Conservation (phyloP, 2,888 invertebrate genomes). For the Brenthis ino region DNA sequence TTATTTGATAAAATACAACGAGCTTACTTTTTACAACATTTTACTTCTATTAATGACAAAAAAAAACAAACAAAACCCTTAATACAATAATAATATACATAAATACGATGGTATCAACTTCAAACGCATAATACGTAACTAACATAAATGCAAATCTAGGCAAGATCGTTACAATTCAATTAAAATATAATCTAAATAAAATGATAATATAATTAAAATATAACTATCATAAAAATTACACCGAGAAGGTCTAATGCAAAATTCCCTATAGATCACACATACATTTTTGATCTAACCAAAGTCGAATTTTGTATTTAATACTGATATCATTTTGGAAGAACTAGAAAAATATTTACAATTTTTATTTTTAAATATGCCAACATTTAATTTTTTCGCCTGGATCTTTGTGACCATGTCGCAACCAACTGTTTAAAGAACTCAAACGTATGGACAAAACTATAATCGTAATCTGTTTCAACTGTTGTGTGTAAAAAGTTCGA, state of each 20-base stretch:
- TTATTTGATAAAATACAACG: constrained; percentile 83
- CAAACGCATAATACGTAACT: constrained; percentile 76
- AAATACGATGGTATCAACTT: constrained; percentile 81
- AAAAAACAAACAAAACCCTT: constrained; percentile 80
- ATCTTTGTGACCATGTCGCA: constrained; percentile 78
- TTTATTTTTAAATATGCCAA: constrained; percentile 67
- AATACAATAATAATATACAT: constrained; percentile 80
- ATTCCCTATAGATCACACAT: constrained; percentile 79
- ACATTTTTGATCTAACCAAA: constrained; percentile 81
- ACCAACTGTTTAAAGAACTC: constrained; percentile 67
- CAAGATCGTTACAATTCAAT: constrained; percentile 75
- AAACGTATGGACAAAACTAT: constrained; percentile 57
- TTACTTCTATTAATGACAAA: constrained; percentile 82
- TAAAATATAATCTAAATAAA: constrained; percentile 67
- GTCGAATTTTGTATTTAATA: constrained; percentile 82
- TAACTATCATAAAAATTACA: constrained; percentile 67
- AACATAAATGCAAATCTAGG: constrained; percentile 81
- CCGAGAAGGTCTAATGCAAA: constrained; percentile 72
- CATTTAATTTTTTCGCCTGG: constrained; percentile 72
- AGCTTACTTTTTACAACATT: constrained; percentile 83
- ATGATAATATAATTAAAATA: constrained; percentile 49
- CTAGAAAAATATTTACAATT: constrained; percentile 81
- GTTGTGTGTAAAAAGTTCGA: constrained; percentile 80
- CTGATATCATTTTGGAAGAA: constrained; percentile 82
- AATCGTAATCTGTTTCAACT: constrained; percentile 55